These are phyloP conservation scores for Burhinus bistriatus DNA, from an alignment of 2,113 vertebrate genomes.

Conservation along the genomic window DNA sequence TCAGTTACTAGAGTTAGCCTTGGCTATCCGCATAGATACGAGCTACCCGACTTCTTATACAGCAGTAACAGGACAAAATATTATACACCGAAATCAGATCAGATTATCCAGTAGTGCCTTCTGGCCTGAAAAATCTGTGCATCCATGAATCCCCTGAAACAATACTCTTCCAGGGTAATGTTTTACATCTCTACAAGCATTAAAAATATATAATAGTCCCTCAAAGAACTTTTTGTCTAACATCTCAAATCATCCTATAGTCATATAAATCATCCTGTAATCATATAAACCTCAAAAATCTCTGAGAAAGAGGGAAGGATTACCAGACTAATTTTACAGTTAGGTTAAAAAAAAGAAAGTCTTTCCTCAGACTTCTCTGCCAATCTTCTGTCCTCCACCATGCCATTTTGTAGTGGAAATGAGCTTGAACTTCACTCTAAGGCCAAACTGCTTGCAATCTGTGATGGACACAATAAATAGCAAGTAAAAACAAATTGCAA, in stretches of 20 bases:
- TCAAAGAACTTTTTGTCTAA: not conserved
- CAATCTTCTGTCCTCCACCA: not conserved
- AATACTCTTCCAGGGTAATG: not conserved
- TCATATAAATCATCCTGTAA: not conserved
- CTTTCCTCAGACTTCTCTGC: not conserved
- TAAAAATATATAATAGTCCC: not conserved
- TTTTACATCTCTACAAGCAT: not conserved
- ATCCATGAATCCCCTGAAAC: not conserved
- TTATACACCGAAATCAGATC: not conserved
- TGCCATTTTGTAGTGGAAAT: not conserved
- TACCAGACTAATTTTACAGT: not conserved
- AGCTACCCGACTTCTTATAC: not conserved
- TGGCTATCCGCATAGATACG: not conserved
- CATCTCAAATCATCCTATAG: not conserved
- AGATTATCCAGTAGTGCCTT: not conserved
- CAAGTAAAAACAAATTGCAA: not conserved
- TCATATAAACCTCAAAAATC: not conserved
- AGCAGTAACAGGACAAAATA: not conserved
- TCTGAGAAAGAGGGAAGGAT: not conserved
- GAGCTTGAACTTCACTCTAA: accelerated
- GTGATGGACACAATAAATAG: not conserved
- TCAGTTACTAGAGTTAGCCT: not conserved
- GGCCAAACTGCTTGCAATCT: not conserved
- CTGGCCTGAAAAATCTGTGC: not conserved
- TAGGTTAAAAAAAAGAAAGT: not conserved